phyloP scores from a whole-genome alignment of 30 jellyfish, hydroid and myxozoan species.

The Aurelia sp. region DNA sequence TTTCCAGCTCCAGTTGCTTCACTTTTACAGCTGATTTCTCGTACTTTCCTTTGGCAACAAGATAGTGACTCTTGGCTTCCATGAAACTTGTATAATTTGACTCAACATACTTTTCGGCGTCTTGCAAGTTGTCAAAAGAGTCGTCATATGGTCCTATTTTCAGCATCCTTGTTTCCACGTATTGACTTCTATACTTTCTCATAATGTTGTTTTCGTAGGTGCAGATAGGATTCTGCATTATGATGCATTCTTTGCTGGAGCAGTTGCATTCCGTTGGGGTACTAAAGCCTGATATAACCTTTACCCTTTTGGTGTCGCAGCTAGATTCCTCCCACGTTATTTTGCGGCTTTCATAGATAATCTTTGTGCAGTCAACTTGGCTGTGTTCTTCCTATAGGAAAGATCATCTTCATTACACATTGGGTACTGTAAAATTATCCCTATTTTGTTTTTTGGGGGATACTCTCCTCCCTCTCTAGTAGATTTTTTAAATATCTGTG shows the following conservation, averaged over 20 bases:
- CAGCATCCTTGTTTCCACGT: constrained; percentile 26
- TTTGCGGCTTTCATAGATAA: constrained; percentile 6
- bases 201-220: background rate
- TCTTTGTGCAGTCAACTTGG: constrained; percentile 62
- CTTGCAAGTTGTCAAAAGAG: constrained; percentile 30
- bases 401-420: background rate
- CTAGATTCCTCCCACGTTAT: constrained; percentile 39
- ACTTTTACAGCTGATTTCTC: constrained; percentile 27
- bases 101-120: constrained; percentile 2
- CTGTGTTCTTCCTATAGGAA: constrained; percentile 18
- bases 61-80: constrained; percentile 24
- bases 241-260: constrained; percentile 32
- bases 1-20: constrained; percentile 37
- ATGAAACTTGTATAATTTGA: background rate
- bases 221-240: constrained; percentile 40
- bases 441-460: too few relatives aligned
- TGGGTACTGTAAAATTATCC: too few relatives aligned
- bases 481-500: too few relatives aligned
- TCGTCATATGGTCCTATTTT: constrained; percentile 43
- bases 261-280: constrained; percentile 57
- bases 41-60: constrained; percentile 32
- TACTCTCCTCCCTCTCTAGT: too few relatives aligned
- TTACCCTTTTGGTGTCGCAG: constrained; percentile 12
- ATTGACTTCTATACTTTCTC: constrained; percentile 1
- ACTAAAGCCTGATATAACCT: constrained; percentile 51